Conservation (phyloP, 2,113 vertebrate species). For the Mesembrinibis cayennensis region DNA sequence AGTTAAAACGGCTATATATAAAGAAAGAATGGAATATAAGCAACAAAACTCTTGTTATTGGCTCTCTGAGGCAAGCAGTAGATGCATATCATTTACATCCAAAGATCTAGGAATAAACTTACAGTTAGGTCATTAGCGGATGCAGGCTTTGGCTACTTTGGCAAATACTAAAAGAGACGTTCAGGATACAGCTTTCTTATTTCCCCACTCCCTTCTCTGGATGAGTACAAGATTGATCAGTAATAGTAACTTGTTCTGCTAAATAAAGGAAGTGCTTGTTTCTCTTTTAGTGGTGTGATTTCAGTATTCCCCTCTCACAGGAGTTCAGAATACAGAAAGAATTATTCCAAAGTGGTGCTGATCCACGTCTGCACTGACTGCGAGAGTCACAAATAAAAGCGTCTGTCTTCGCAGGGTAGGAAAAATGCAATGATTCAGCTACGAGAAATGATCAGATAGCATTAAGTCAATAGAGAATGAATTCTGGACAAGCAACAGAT, state of each 20-base stretch:
- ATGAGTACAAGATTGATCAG: neutral
- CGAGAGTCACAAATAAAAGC: neutral
- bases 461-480: neutral
- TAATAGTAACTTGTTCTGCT: neutral
- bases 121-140: neutral
- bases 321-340: neutral
- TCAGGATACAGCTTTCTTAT: neutral
- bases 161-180: neutral
- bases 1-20: neutral
- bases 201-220: neutral
- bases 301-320: neutral
- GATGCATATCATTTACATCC: neutral
- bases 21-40: neutral
- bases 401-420: neutral
- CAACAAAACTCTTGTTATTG: neutral
- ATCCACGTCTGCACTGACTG: neutral
- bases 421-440: neutral
- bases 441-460: neutral
- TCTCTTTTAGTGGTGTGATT: neutral
- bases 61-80: neutral
- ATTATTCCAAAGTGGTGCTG: neutral
- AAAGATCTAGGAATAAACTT: neutral
- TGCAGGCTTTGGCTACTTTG: neutral
- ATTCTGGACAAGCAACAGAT: neutral
- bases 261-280: neutral